phyloP scores from a whole-genome alignment of 2,113 vertebrate species.

The Colinus virginianus region DNA sequence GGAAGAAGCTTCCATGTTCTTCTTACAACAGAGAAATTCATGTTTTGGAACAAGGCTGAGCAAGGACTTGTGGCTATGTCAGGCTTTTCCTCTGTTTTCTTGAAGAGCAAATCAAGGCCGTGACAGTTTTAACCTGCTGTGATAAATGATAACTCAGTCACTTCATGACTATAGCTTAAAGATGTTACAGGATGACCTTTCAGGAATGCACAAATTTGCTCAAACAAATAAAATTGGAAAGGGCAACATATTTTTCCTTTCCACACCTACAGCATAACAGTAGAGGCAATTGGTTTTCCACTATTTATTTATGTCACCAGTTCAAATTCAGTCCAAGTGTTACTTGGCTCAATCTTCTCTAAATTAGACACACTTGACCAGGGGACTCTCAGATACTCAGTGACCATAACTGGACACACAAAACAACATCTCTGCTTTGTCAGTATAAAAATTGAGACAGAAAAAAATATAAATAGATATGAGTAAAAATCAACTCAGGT shows the following conservation, averaged over 20 bases:
- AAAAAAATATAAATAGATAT: not conserved
- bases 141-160: not conserved
- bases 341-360: not conserved
- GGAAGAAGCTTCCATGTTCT: not conserved
- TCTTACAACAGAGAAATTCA: not conserved
- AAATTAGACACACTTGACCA: not conserved
- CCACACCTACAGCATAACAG: not conserved
- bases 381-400: not conserved
- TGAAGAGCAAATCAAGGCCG: not conserved
- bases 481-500: not conserved
- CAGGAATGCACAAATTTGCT: not conserved
- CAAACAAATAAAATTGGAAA: conserved; percentile 33
- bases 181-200: conserved; percentile 3
- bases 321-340: not conserved
- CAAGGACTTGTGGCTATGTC: not conserved
- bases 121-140: conserved; percentile 2
- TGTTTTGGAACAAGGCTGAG: not conserved
- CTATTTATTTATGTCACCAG: not conserved
- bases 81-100: not conserved
- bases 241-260: not conserved
- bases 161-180: not conserved
- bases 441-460: not conserved
- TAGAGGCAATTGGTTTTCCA: conserved; percentile 13
- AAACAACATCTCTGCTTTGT: not conserved
- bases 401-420: rapidly evolving